Percentiles rank a stretch among this genome's conserved stretches.
Conservation (phyloP, 2,888 invertebrate species). For the Lochmaea crataegi region DNA sequence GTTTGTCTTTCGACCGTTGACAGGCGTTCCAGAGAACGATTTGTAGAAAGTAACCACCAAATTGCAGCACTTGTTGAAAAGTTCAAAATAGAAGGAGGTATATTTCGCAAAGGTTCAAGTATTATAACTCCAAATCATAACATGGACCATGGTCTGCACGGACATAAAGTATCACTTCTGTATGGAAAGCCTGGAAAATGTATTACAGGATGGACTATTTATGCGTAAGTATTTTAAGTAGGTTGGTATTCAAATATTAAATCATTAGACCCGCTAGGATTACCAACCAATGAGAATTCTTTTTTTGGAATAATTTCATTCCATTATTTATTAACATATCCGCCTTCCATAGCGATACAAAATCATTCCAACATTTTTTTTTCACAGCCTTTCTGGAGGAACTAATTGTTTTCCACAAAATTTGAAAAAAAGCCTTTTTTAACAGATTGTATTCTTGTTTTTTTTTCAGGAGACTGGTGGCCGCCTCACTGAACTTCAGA, state of each 20-base stretch:
- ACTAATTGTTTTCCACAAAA: too few species aligned
- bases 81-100: conserved; percentile 87
- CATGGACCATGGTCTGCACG: conserved; percentile 63
- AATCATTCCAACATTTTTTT: too few species aligned
- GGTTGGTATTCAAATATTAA: too few species aligned
- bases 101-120: conserved; percentile 73
- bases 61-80: conserved; percentile 92
- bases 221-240: conserved; percentile 67
- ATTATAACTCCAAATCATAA: conserved; percentile 70
- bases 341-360: too few species aligned
- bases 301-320: too few species aligned
- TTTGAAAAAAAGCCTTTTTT: too few species aligned
- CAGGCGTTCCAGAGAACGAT: conserved; percentile 86
- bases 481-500: conserved; percentile 83
- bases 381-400: too few species aligned
- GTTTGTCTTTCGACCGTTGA: conserved; percentile 84
- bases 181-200: conserved; percentile 79
- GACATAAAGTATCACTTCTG: conserved; percentile 78
- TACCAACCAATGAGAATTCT: too few species aligned
- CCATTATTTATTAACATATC: too few species aligned
- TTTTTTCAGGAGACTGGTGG: conserved; percentile 76
- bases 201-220: conserved; percentile 76
- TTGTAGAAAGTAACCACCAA: conserved; percentile 93
- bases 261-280: too few species aligned
- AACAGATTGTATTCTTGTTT: not conserved